Evolutionary conservation across 2,888 invertebrate genomes (phyloP).

Genomic region (Ichneumoninae sp.): DNA sequence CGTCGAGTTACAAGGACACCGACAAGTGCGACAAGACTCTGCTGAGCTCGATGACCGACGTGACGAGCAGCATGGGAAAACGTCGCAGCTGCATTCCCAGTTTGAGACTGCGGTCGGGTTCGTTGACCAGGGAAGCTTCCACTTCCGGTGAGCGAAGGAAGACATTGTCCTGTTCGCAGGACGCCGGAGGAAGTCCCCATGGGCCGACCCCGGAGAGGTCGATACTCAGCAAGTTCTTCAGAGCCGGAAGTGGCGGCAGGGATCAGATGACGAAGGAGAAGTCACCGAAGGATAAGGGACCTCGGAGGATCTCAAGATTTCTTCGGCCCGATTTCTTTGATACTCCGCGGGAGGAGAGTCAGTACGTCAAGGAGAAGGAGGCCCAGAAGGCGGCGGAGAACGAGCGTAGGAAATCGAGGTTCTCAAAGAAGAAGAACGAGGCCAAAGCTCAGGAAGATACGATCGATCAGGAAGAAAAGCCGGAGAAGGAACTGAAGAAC

Average conservation of each 20-base stretch:
- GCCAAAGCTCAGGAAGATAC: conserved; percentile 83
- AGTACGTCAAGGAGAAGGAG: conserved; percentile 86
- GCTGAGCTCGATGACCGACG: conserved; percentile 75
- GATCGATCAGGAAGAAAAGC: conserved; percentile 69
- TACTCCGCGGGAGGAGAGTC: conserved; percentile 88
- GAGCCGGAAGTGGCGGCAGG: conserved; percentile 83
- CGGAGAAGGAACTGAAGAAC: conserved; percentile 77
- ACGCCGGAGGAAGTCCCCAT: conserved; percentile 49
- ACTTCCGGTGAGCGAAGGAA: conserved; percentile 58
- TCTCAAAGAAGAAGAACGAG: conserved; percentile 89
- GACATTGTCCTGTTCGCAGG: conserved; percentile 71
- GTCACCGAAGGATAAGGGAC: conserved; percentile 82
- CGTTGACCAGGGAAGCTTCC: conserved; percentile 76
- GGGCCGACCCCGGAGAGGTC: conserved; percentile 85
- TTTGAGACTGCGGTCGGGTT: conserved; percentile 78
- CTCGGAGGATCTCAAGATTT: conserved; percentile 90
- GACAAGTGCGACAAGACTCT: conserved; percentile 80
- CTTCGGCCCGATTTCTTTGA: conserved; percentile 92
- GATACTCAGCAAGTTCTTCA: conserved; percentile 86
- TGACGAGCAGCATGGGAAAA: conserved; percentile 68
- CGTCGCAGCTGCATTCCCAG: conserved; percentile 80
- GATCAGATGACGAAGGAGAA: conserved; percentile 70
- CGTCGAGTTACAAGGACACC: conserved; percentile 76
- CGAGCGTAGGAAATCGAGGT: conserved; percentile 88
- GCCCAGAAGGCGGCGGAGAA: conserved; percentile 84